phyloP scores from a whole-genome alignment of 2,888 invertebrate genomes.

The Therioaphis trifolii region DNA sequence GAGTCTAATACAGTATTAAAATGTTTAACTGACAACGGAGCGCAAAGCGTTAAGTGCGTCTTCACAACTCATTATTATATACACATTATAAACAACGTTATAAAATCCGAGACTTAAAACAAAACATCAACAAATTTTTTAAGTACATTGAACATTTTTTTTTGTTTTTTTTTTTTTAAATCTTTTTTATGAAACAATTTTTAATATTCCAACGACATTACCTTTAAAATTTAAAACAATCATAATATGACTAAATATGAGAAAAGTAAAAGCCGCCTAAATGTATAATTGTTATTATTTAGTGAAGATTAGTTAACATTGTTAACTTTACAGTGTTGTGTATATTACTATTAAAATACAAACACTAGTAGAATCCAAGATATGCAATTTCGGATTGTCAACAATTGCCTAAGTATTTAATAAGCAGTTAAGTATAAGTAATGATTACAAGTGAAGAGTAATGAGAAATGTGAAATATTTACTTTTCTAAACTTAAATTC shows the following conservation, averaged over 20 bases:
- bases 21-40: constrained; percentile 36
- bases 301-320: constrained; percentile 44
- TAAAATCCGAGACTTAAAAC: constrained; percentile 58
- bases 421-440: constrained; percentile 47
- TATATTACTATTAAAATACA: constrained; percentile 10
- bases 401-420: constrained; percentile 55
- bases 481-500: constrained; percentile 46
- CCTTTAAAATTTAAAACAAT: constrained; percentile 42
- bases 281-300: too few species aligned
- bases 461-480: constrained; percentile 45
- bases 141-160: constrained; percentile 51
- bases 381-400: constrained; percentile 61
- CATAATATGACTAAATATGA: constrained; percentile 9
- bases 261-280: constrained; percentile 49
- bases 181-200: constrained; percentile 40
- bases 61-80: constrained; percentile 54
- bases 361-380: constrained; percentile 58
- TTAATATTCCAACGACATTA: constrained; percentile 39
- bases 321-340: constrained; percentile 21
- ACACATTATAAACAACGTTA: constrained; percentile 58
- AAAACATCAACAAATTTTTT: constrained; percentile 57
- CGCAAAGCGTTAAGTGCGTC: constrained; percentile 54
- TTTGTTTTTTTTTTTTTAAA: not conserved
- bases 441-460: constrained; percentile 56
- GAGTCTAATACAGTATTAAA: constrained; percentile 14